Evolutionary conservation across 2,113 vertebrate genomes (phyloP), one percentile per base, ranked within the genome.

Genomic region (Cyanoramphus novaezelandiae): DNA sequence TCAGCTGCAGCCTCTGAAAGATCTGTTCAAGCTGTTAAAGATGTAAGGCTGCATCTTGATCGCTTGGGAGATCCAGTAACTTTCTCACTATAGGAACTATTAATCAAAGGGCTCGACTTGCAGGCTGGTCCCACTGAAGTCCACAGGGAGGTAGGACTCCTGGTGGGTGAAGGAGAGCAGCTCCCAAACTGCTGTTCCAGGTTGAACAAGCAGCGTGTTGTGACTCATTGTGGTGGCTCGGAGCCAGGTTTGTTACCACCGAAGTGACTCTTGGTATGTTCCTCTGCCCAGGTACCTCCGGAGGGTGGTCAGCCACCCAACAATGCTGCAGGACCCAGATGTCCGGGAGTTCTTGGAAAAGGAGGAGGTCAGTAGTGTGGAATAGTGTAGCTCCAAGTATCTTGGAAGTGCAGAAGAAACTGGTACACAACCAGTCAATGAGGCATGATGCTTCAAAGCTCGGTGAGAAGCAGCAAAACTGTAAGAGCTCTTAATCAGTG

Each of bases 281-380:
- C 75, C 60, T 76, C 49, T 72, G 39, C 17, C 16, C 27, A 99
- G 99, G 95, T 99, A 99, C 88, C 98, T 99, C 39, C 99, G 98
- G 93, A 98, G 99, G 93, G 98, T 99, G 70, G 99, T 99, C 57
- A 98, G 86, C 94, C 99, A 99, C 84, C 99, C 99, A 4, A 98
- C 99, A 12, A 98, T 99, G 80, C 97, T 99, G 93, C 99, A 99
- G 94, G 99, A 99, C 82, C 99, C 99, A 1, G 99, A 99, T 0
- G 99, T 99, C 91, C 97, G 99, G 95, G 99, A 99, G 97, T 99
- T 99, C 97, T 95, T 99, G 96, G 99, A 99, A 97, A 99, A 99
- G 97, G 99, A 99, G 52, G 99, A 99, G 98, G 99, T 99, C 86
- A 91, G 98, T 98, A 41, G 75, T 5, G 17, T 18, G 18, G 9